Percentiles rank a stretch among this genome's conserved stretches.
Evolutionary conservation across 2,888 invertebrate genomes (phyloP).

Genomic region (Hirudinaria manillensis): DNA sequence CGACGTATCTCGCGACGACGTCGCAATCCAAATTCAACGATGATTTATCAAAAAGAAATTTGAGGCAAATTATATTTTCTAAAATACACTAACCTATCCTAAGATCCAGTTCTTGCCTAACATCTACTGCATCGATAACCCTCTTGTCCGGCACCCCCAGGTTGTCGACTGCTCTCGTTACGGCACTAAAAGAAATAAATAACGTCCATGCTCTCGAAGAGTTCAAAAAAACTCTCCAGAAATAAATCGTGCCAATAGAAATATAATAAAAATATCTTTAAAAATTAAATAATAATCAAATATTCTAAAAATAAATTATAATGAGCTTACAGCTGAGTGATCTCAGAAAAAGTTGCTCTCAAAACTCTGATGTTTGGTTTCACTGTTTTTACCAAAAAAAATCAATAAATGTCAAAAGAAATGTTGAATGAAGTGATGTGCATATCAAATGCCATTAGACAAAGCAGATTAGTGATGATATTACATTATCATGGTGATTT

Average conservation of each 20-base stretch:
- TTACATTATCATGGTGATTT: too few relatives aligned
- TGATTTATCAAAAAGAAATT: too few relatives aligned
- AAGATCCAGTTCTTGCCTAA: constrained; percentile 80
- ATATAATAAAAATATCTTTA: not conserved
- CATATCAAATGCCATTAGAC: too few relatives aligned
- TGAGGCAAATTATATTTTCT: too few relatives aligned
- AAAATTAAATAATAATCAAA: too few relatives aligned
- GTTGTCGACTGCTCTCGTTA: constrained; percentile 69
- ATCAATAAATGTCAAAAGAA: constrained; percentile 8
- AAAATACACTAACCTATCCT: constrained; percentile 68
- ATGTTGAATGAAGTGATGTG: not conserved
- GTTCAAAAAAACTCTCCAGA: not conserved
- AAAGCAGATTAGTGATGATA: too few relatives aligned
- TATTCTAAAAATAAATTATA: not conserved
- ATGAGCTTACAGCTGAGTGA: constrained; percentile 64
- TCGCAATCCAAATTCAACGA: too few relatives aligned
- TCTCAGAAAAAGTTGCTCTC: constrained; percentile 93
- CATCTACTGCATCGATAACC: constrained; percentile 86
- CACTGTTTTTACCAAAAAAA: constrained; percentile 45
- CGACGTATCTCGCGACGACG: too few relatives aligned
- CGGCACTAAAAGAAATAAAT: constrained; percentile 58
- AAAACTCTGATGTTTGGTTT: constrained; percentile 53
- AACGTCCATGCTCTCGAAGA: not conserved
- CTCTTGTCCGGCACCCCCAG: constrained; percentile 73
- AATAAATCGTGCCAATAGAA: not conserved